A percentile compares a stretch with the other conserved stretches of the same genome.
phyloP scores from a whole-genome alignment of 2,888 invertebrate species.

The Oligia strigilis region DNA sequence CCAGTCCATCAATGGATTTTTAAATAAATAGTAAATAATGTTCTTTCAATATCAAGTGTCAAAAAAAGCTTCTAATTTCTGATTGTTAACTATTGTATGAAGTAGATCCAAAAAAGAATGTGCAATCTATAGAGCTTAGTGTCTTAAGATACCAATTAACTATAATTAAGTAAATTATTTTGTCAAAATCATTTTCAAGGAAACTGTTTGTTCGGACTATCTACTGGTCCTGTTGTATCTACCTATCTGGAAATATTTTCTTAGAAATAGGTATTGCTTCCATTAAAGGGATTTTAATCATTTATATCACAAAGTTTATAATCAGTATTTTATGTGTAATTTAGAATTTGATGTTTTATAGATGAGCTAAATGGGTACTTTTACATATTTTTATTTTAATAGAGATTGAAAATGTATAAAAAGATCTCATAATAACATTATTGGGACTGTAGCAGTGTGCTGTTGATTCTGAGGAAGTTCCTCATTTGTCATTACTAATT shows the following conservation, averaged over 20 bases:
- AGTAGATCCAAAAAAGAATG: conserved; percentile 41
- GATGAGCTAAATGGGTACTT: conserved; percentile 48
- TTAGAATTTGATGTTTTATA: conserved; percentile 59
- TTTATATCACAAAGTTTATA: conserved; percentile 48
- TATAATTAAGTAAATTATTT: conserved; percentile 44
- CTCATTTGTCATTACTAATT: conserved; percentile 47
- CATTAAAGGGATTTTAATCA: conserved; percentile 39
- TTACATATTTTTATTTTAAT: conserved; percentile 41
- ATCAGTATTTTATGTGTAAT: conserved; percentile 70
- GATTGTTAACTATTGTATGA: conserved; percentile 52
- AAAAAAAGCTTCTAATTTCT: conserved; percentile 55
- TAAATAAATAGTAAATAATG: conserved; percentile 50
- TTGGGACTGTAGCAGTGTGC: conserved; percentile 27
- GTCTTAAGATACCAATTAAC: conserved; percentile 48
- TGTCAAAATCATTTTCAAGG: conserved; percentile 37
- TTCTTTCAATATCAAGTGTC: conserved; percentile 54
- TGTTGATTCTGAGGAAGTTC: conserved; percentile 42
- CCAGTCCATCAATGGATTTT: conserved; percentile 56
- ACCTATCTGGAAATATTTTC: conserved; percentile 39
- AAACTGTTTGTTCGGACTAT: conserved; percentile 51
- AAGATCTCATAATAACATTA: conserved; percentile 63
- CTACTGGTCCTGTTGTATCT: conserved; percentile 38
- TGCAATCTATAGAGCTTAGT: conserved; percentile 67
- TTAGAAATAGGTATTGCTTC: conserved; percentile 44
- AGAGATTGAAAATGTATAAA: conserved; percentile 53